Percentiles rank a stretch among this genome's conserved stretches.
These are phyloP conservation scores for Clamator glandarius DNA, from an alignment of 2,797 vertebrate genomes.

Conservation along the genomic window DNA sequence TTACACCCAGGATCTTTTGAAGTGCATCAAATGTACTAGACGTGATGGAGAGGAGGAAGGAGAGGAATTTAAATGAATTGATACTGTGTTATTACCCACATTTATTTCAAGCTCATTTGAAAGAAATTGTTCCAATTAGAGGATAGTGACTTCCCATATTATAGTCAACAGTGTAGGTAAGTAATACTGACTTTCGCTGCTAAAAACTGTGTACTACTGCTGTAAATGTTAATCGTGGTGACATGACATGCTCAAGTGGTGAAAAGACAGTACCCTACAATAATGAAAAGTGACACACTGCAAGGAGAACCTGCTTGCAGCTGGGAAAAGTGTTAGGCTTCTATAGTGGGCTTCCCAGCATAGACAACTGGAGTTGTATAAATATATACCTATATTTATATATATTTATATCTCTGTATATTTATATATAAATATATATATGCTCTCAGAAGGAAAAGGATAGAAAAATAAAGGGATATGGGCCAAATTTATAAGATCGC, in stretches of 20 bases:
- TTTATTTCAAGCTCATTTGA: slow-evolving; percentile 1
- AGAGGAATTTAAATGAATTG: neutral
- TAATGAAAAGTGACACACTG: slow-evolving; percentile 29
- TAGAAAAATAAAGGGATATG: neutral
- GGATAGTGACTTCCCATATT: slow-evolving; percentile 16
- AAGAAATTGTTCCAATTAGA: slow-evolving; percentile 36
- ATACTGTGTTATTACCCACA: neutral
- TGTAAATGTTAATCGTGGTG: slow-evolving; percentile 36
- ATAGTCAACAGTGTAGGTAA: neutral
- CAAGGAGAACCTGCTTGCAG: neutral
- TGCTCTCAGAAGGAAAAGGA: neutral
- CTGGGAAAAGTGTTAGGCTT: slow-evolving; percentile 30
- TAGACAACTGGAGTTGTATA: neutral
- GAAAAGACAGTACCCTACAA: slow-evolving; percentile 18
- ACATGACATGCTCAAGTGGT: neutral
- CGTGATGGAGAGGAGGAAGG: neutral
- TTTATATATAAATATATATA: too few species aligned
- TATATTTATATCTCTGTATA: too few species aligned
- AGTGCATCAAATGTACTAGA: neutral
- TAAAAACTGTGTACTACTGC: neutral
- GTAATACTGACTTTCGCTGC: neutral
- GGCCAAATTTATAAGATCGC: neutral
- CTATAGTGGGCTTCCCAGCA: slow-evolving; percentile 33
- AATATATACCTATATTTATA: too few species aligned
- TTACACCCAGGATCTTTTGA: neutral